phyloP scores from a whole-genome alignment of 2,888 invertebrate species.

The Agonopterix alstromeriana region DNA sequence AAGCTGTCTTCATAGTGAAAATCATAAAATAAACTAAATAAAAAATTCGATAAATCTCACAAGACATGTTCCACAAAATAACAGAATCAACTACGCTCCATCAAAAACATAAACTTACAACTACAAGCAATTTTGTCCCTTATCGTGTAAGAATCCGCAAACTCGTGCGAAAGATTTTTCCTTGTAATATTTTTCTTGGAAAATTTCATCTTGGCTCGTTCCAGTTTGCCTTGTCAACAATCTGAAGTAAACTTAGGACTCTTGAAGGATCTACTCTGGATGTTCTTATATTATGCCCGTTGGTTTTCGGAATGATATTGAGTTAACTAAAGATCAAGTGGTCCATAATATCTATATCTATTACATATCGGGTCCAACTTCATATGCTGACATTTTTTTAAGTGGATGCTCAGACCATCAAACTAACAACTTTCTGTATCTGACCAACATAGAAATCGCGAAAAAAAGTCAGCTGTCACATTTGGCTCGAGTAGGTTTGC shows the following conservation, averaged over 20 bases:
- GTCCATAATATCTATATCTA: too few species aligned
- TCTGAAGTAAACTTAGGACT: slow-evolving; percentile 14
- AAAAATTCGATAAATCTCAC: too few species aligned
- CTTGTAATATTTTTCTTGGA: slow-evolving; percentile 22
- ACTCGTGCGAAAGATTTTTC: slow-evolving; percentile 12
- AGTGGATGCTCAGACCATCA: too few species aligned
- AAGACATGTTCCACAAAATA: too few species aligned
- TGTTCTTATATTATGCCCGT: slow-evolving; percentile 12
- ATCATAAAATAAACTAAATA: too few species aligned
- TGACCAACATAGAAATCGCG: too few species aligned
- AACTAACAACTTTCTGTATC: too few species aligned
- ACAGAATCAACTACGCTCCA: neutral
- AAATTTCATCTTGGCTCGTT: slow-evolving; percentile 22
- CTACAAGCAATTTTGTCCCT: slow-evolving; percentile 2
- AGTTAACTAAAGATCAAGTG: neutral
- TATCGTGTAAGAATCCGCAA: slow-evolving; percentile 13
- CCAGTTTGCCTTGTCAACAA: slow-evolving; percentile 29
- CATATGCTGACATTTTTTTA: too few species aligned
- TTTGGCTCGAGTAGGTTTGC: too few species aligned
- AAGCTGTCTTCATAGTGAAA: too few species aligned
- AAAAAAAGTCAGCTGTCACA: too few species aligned
- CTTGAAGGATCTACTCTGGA: slow-evolving; percentile 8
- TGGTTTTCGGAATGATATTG: slow-evolving; percentile 1
- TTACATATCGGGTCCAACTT: too few species aligned
- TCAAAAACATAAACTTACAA: neutral